A percentile compares a stretch with the other conserved stretches of the same genome.
Conservation (phyloP, 2,888 invertebrate species). For the Plebejus anna region DNA sequence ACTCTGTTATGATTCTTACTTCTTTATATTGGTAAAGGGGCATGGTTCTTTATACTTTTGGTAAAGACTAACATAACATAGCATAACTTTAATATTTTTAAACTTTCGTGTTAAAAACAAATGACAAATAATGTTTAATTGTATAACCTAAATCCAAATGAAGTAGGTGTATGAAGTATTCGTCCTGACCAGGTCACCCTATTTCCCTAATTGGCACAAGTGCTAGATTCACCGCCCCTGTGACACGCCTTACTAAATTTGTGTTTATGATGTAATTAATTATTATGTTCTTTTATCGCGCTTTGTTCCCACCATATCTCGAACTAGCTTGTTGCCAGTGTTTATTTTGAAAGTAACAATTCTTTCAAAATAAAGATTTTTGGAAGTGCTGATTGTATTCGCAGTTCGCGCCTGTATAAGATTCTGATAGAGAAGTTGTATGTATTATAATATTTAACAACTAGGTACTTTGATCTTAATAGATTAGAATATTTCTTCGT, state of each 20-base stretch:
- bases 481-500: no score
- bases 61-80: no score
- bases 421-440: no score
- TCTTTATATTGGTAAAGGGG: no score
- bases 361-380: no score
- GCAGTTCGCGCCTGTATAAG: not conserved
- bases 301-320: not conserved
- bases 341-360: no score
- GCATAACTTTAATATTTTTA: no score
- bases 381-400: not conserved
- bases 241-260: conserved; percentile 6
- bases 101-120: not conserved
- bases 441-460: no score
- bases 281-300: not conserved
- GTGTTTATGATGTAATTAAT: conserved; percentile 19
- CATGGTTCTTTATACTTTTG: no score
- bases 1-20: no score
- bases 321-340: not conserved
- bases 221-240: not conserved
- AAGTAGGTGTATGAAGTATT: not conserved
- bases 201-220: conserved; percentile 27
- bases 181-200: conserved; percentile 24
- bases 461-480: no score
- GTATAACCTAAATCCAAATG: not conserved
- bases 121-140: not conserved